Conservation (phyloP, 2,113 vertebrate genomes). For the Anhinga rufa region DNA sequence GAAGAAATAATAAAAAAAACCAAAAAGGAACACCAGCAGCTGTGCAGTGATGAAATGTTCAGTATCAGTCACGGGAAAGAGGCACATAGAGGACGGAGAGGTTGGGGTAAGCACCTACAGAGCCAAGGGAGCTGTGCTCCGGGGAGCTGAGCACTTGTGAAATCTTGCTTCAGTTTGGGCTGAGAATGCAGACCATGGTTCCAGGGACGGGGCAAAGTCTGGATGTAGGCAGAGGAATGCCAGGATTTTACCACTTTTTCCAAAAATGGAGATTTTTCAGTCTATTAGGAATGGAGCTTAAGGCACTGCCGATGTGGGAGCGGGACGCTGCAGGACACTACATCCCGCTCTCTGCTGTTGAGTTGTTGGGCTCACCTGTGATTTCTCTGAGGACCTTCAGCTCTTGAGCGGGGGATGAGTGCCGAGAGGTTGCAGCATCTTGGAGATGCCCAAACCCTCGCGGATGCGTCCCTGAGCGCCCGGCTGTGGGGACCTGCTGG, state of each 20-base stretch:
- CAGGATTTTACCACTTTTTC: background rate
- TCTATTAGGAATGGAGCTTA: background rate
- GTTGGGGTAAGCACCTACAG: background rate
- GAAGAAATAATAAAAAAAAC: background rate
- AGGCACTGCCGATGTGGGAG: background rate
- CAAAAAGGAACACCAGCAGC: background rate
- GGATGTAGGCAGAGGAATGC: background rate
- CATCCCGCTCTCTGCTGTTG: background rate
- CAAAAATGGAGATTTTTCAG: accelerated
- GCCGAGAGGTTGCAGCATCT: accelerated
- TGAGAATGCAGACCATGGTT: background rate
- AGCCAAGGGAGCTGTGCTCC: background rate
- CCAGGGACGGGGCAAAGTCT: background rate
- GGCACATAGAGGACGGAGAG: background rate
- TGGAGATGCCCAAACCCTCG: background rate
- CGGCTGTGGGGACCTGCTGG: background rate
- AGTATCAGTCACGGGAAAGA: background rate
- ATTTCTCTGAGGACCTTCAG: background rate
- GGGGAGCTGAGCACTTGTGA: background rate
- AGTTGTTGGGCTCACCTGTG: background rate
- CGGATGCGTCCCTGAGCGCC: background rate
- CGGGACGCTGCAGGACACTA: accelerated
- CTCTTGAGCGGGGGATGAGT: background rate
- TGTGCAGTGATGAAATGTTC: too few relatives aligned
- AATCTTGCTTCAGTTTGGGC: background rate